Conservation (phyloP, 2,113 vertebrate genomes). For the Equus quagga region DNA sequence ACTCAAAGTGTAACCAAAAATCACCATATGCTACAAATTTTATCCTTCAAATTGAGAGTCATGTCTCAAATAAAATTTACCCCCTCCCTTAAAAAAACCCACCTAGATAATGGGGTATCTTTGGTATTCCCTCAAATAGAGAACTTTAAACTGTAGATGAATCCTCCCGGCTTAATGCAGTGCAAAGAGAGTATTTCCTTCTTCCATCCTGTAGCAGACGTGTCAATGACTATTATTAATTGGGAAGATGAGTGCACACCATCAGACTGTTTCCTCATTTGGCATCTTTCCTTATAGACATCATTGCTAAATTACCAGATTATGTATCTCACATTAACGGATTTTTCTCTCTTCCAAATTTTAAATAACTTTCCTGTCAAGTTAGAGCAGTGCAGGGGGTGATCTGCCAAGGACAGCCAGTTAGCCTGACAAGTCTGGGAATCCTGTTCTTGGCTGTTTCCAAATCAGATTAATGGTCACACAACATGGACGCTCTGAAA, state of each 20-base stretch:
- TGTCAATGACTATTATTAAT: conserved; percentile 87
- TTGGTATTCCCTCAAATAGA: conserved; percentile 86
- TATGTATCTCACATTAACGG: conserved; percentile 88
- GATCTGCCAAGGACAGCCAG: conserved; percentile 84
- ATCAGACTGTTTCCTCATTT: conserved; percentile 89
- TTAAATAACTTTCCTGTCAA: conserved; percentile 89
- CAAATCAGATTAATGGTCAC: conserved; percentile 64
- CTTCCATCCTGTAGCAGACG: conserved; percentile 85
- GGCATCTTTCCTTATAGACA: conserved; percentile 87
- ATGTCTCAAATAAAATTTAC: conserved; percentile 85
- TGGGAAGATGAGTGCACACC: conserved; percentile 89
- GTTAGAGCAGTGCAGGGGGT: conserved; percentile 75
- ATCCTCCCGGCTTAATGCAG: conserved; percentile 85
- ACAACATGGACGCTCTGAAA: conserved; percentile 68
- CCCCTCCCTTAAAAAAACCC: conserved; percentile 78
- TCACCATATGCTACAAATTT: conserved; percentile 86
- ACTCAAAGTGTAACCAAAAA: conserved; percentile 84
- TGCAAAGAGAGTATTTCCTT: conserved; percentile 87
- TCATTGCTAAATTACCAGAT: conserved; percentile 90
- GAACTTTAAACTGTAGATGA: conserved; percentile 85
- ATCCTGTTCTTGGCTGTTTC: conserved; percentile 74
- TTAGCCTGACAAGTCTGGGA: conserved; percentile 78
- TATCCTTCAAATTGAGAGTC: conserved; percentile 85
- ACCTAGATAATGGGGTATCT: conserved; percentile 85
- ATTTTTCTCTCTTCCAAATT: conserved; percentile 89